phyloP scores from a whole-genome alignment of 2,888 invertebrate genomes.

The Clistopyga incitator region DNA sequence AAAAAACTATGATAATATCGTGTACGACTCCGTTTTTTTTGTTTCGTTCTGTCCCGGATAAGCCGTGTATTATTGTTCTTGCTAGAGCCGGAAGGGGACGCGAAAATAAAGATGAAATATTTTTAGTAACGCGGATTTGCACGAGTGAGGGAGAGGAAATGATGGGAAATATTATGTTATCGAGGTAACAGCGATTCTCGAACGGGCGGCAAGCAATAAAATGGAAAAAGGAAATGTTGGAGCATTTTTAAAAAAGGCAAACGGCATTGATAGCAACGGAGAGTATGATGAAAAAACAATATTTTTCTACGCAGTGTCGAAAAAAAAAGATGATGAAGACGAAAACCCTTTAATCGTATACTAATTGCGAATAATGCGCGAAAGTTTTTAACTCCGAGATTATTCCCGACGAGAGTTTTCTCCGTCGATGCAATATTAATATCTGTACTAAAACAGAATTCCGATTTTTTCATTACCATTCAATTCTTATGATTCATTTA shows the following conservation, averaged over 20 bases:
- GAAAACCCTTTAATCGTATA: constrained; percentile 55
- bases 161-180: not conserved
- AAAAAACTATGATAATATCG: constrained; percentile 41
- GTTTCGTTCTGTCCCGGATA: constrained; percentile 25
- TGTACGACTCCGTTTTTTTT: constrained; percentile 51
- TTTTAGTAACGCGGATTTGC: constrained; percentile 71
- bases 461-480: not conserved
- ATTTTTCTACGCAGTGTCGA: constrained; percentile 81
- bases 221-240: constrained; percentile 2
- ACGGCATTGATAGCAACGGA: constrained; percentile 62
- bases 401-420: constrained; percentile 26
- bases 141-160: constrained; percentile 11
- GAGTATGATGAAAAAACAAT: constrained; percentile 72
- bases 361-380: constrained; percentile 38
- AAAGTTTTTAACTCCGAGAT: constrained; percentile 68
- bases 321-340: constrained; percentile 44
- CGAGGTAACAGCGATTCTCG: not conserved
- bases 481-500: not conserved
- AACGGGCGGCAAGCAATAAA: constrained; percentile 52
- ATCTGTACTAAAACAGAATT: constrained; percentile 10
- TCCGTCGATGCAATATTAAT: constrained; percentile 3
- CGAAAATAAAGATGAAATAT: constrained; percentile 71
- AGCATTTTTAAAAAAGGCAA: constrained; percentile 7
- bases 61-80: constrained; percentile 43
- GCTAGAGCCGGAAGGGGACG: constrained; percentile 47